These are phyloP conservation scores for Hypsibius dujardini DNA, from an alignment of 1,140 invertebrate species.

Conservation along the genomic window DNA sequence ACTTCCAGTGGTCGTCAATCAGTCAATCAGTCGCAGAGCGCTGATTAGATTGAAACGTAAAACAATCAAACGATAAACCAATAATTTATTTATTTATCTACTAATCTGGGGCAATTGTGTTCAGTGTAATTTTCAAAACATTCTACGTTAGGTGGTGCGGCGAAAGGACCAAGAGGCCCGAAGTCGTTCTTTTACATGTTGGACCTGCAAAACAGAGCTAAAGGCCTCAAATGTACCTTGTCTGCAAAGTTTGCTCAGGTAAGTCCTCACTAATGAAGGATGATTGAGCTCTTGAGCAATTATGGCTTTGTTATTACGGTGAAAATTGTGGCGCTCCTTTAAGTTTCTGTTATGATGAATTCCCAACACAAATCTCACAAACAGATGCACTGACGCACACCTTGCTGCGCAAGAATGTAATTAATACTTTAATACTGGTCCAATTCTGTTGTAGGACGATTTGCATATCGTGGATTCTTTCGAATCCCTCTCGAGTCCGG, in stretches of 20 bases:
- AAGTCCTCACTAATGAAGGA: constrained; percentile 18
- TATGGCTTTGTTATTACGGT: too few species aligned
- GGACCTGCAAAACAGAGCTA: constrained; percentile 49
- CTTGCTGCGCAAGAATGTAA: neutral
- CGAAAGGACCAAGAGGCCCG: constrained; percentile 71
- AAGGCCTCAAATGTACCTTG: constrained; percentile 60
- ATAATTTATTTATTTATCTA: neutral
- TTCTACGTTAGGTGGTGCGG: constrained; percentile 44
- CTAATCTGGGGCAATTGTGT: too few species aligned
- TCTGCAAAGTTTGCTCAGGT: constrained; percentile 73
- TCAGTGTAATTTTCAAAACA: too few species aligned
- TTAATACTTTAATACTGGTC: neutral
- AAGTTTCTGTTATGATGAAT: too few species aligned
- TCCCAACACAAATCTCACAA: too few species aligned
- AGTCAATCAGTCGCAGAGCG: constrained; percentile 21
- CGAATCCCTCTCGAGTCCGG: constrained; percentile 51
- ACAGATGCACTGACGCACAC: too few species aligned
- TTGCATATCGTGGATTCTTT: constrained; percentile 71
- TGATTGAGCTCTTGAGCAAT: neutral
- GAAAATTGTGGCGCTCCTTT: too few species aligned
- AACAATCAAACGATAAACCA: constrained; percentile 1
- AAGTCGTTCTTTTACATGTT: constrained; percentile 82
- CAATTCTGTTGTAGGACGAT: constrained; percentile 48
- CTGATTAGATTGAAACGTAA: neutral
- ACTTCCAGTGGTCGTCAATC: neutral